Conservation (phyloP, 2,113 vertebrate genomes). For the Fukomys damarensis region DNA sequence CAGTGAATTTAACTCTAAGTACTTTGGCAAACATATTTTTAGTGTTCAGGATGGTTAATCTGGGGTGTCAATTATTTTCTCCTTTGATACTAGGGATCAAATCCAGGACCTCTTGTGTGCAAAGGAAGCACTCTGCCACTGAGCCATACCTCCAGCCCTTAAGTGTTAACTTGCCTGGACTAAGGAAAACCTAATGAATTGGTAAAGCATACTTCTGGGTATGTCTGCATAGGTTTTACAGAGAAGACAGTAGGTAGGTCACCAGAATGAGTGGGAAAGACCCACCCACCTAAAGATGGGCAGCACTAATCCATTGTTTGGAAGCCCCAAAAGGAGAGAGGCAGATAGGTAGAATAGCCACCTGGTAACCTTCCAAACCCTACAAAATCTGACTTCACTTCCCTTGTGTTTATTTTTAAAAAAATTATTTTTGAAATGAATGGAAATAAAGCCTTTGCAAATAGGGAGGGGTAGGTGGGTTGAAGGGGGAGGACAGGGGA, state of each 20-base stretch:
- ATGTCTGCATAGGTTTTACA: neutral
- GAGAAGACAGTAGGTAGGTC: neutral
- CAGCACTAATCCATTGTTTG: neutral
- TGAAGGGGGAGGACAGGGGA: too few relatives aligned
- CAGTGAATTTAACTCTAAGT: neutral
- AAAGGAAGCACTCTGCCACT: neutral
- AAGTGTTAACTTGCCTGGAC: neutral
- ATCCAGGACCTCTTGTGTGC: neutral
- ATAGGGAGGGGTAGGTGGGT: too few relatives aligned
- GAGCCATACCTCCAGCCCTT: neutral
- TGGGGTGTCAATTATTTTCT: neutral
- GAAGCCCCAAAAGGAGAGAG: neutral
- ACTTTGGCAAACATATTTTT: neutral
- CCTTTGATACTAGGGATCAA: neutral
- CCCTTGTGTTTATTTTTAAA: neutral
- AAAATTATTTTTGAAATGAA: too few relatives aligned
- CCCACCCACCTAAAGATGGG: neutral
- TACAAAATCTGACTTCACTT: constrained; percentile 24
- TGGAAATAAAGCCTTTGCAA: too few relatives aligned
- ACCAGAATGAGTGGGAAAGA: neutral
- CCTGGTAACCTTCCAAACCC: neutral
- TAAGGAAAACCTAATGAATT: neutral
- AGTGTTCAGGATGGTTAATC: neutral
- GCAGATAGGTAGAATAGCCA: neutral
- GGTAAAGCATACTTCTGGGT: neutral